phyloP scores from a whole-genome alignment of 2,888 invertebrate genomes.

The Linnaemya tessellans region DNA sequence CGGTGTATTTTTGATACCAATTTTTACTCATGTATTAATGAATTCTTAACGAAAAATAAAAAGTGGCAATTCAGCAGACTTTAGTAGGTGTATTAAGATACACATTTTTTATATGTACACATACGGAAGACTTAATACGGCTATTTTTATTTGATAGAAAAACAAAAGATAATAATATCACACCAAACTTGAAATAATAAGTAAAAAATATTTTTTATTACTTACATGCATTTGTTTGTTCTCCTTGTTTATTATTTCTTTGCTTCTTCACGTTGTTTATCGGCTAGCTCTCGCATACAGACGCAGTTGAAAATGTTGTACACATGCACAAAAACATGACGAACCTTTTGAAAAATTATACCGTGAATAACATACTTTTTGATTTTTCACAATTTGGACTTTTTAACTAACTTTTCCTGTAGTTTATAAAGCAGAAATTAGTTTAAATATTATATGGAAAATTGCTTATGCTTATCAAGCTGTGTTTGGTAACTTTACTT shows the following conservation, averaged over 20 bases:
- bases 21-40: no score
- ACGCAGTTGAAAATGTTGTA: background rate
- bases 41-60: no score
- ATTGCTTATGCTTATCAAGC: background rate
- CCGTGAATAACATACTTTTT: constrained; percentile 34
- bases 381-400: background rate
- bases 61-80: no score
- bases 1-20: no score
- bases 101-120: no score
- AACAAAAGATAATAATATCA: no score
- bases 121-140: no score
- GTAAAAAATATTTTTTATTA: background rate
- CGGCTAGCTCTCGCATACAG: constrained; percentile 17
- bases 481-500: constrained; percentile 23
- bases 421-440: background rate
- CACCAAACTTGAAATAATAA: no score
- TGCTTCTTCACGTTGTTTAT: constrained; percentile 19
- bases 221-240: constrained; percentile 50
- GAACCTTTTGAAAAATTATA: constrained; percentile 35
- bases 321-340: constrained; percentile 13
- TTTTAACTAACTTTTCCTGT: background rate
- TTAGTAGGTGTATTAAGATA: no score
- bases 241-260: constrained; percentile 31
- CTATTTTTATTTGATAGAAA: no score
- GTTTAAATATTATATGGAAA: background rate